Evolutionary conservation across 2,797 vertebrate species (phyloP).

Genomic region (Melopsittacus undulatus): DNA sequence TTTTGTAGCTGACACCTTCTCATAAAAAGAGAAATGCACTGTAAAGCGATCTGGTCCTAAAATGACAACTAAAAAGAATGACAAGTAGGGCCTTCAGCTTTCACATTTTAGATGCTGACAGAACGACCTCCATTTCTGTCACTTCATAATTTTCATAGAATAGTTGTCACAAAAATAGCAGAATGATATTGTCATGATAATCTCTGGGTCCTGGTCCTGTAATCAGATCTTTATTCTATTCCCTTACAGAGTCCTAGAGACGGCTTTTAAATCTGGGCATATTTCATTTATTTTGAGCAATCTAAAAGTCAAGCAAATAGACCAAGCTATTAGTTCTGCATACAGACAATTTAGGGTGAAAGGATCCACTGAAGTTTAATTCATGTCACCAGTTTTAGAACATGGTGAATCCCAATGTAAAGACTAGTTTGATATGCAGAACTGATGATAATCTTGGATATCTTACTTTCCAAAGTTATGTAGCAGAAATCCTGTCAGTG

Average conservation of each 20-base stretch:
- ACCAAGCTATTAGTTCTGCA: neutral
- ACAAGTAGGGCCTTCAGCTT: constrained; percentile 16
- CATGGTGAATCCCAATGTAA: neutral
- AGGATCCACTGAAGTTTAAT: neutral
- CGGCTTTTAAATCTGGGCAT: neutral
- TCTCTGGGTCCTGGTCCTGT: constrained; percentile 1
- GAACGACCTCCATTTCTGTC: constrained; percentile 17
- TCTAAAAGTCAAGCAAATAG: neutral
- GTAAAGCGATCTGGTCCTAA: constrained; percentile 29
- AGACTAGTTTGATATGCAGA: neutral
- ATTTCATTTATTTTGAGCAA: neutral
- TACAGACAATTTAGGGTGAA: neutral
- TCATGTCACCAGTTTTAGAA: neutral
- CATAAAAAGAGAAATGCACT: constrained; percentile 28
- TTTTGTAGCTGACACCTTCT: constrained; percentile 38
- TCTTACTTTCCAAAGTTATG: neutral
- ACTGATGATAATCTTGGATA: neutral
- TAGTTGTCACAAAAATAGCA: constrained; percentile 16
- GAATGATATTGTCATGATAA: constrained; percentile 1
- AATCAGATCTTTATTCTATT: constrained; percentile 13
- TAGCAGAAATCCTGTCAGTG: fast-evolving
- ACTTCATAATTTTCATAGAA: constrained; percentile 22
- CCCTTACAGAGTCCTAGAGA: neutral
- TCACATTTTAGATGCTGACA: constrained; percentile 41
- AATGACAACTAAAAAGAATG: neutral